These are phyloP conservation scores for Lithophane socia DNA, from an alignment of 2,888 invertebrate genomes.

Conservation along the genomic window DNA sequence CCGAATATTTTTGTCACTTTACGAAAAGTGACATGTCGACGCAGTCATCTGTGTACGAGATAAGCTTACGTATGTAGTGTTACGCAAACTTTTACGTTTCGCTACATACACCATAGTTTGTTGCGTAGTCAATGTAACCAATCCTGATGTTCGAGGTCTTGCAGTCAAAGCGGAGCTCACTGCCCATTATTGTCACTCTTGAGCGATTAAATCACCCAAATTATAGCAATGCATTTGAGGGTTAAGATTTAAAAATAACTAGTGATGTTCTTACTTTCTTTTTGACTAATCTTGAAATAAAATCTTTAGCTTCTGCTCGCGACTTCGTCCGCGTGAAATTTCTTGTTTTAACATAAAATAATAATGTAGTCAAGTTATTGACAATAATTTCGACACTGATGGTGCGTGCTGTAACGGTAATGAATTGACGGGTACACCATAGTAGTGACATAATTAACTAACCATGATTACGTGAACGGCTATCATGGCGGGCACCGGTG, in stretches of 20 bases:
- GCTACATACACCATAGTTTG: not conserved
- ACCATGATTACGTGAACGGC: slow-evolving; percentile 26
- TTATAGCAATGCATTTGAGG: not conserved
- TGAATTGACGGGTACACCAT: slow-evolving; percentile 23
- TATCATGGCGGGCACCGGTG: slow-evolving; percentile 51
- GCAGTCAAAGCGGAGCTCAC: not conserved
- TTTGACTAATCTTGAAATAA: not conserved
- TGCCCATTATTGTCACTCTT: not conserved
- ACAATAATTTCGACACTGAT: not conserved
- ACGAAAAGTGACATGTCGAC: slow-evolving; percentile 22
- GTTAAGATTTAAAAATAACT: not conserved
- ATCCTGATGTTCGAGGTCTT: not conserved
- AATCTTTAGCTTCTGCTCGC: not conserved
- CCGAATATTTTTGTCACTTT: slow-evolving; percentile 36
- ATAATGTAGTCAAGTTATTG: not conserved
- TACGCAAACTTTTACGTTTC: slow-evolving; percentile 12
- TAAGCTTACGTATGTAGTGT: slow-evolving; percentile 34
- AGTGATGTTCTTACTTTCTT: not conserved
- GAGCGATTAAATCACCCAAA: not conserved
- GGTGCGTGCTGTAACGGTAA: slow-evolving; percentile 8
- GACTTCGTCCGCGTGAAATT: too few species aligned
- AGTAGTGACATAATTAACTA: slow-evolving; percentile 50
- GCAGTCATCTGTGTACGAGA: slow-evolving; percentile 46
- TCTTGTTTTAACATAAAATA: too few species aligned
- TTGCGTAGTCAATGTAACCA: not conserved